Evolutionary conservation across 2,797 vertebrate genomes (phyloP).

Genomic region (Phataginus tricuspis): DNA sequence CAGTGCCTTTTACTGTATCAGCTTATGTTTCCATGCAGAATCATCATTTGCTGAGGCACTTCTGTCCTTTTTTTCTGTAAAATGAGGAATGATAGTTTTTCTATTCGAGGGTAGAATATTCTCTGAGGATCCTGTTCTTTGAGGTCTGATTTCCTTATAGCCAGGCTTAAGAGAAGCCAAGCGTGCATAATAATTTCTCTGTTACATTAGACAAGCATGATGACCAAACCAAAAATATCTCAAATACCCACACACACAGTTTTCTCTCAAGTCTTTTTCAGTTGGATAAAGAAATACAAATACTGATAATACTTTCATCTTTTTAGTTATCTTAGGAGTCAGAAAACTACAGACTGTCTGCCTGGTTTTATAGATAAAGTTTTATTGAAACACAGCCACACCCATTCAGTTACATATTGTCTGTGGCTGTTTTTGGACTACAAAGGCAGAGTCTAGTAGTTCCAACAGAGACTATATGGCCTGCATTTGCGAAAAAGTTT

Average conservation of each 20-base stretch:
- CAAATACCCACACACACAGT: not conserved
- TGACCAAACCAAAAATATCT: not conserved
- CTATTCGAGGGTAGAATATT: not conserved
- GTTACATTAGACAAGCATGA: not conserved
- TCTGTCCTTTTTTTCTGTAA: conserved; percentile 17
- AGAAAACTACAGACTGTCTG: not conserved
- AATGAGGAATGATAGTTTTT: conserved; percentile 26
- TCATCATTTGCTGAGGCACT: not conserved
- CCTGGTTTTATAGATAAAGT: conserved; percentile 49
- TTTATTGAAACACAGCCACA: not conserved
- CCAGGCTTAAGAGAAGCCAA: not conserved
- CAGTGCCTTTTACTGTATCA: not conserved
- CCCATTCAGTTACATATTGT: not conserved
- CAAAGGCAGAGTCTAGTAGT: not conserved
- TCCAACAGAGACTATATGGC: not conserved
- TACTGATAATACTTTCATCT: not conserved
- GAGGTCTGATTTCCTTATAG: conserved; percentile 11
- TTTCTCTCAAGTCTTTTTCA: not conserved
- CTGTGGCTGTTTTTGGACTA: not conserved
- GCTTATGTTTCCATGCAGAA: not conserved
- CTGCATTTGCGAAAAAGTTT: not conserved
- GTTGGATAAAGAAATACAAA: not conserved
- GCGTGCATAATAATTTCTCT: not conserved
- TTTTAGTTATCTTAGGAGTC: not conserved
- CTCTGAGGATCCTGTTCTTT: not conserved